A percentile compares a stretch with the other conserved stretches of the same genome.
phyloP scores from a whole-genome alignment of 2,797 vertebrate genomes.

The Microctenopoma steveboyesi region DNA sequence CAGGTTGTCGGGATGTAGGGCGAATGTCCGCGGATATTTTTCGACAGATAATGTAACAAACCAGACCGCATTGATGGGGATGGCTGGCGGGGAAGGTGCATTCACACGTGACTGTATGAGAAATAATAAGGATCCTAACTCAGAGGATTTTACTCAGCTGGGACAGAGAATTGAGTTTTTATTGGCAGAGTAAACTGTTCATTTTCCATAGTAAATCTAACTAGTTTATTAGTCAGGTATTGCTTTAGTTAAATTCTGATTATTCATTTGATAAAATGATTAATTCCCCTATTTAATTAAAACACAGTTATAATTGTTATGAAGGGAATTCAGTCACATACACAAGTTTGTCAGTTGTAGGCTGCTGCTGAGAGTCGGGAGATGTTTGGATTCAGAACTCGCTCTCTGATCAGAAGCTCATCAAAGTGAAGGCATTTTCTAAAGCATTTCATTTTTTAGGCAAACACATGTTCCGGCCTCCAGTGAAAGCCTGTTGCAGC shows the following conservation, averaged over 20 bases:
- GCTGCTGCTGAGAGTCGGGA: neutral
- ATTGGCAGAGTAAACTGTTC: slow-evolving; percentile 45
- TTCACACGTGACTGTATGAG: slow-evolving; percentile 58
- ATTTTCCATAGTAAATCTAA: slow-evolving; percentile 27
- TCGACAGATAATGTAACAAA: slow-evolving; percentile 29
- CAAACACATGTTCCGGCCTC: slow-evolving; percentile 1
- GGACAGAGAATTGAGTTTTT: slow-evolving; percentile 47
- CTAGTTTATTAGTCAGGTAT: slow-evolving; percentile 20
- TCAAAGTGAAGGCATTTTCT: slow-evolving; percentile 24
- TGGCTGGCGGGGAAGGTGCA: slow-evolving; percentile 70
- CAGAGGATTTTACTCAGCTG: slow-evolving; percentile 63
- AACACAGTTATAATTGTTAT: neutral
- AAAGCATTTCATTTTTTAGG: slow-evolving; percentile 20
- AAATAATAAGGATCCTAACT: slow-evolving; percentile 63
- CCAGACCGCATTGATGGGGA: slow-evolving; percentile 49
- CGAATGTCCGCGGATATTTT: slow-evolving; percentile 53
- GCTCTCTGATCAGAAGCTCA: slow-evolving; percentile 18
- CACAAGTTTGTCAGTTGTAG: slow-evolving; percentile 1
- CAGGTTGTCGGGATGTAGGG: slow-evolving; percentile 64
- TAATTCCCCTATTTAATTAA: neutral
- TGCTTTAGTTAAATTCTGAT: neutral
- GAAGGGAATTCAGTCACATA: neutral
- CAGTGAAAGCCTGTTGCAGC: slow-evolving; percentile 21
- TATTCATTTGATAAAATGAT: neutral
- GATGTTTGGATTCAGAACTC: slow-evolving; percentile 12